Evolutionary conservation across 2,797 vertebrate genomes (phyloP).

Genomic region (Tangara arthus): DNA sequence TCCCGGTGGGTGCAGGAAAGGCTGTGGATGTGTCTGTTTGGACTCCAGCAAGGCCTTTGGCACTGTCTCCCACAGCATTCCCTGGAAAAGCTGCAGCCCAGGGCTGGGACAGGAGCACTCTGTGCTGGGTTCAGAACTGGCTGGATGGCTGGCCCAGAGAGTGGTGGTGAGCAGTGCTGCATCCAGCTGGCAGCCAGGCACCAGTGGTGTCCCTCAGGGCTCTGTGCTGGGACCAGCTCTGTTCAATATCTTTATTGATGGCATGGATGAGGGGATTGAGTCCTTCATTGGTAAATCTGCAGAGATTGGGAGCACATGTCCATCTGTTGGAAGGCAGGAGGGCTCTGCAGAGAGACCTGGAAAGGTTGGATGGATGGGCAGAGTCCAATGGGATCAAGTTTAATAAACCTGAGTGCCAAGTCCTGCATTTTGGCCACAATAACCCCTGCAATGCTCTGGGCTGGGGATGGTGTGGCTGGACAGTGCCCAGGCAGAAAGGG

Average conservation of each 20-base stretch:
- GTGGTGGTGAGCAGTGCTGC: neutral
- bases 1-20: neutral
- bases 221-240: neutral
- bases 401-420: fast-evolving
- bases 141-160: neutral
- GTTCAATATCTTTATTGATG: neutral
- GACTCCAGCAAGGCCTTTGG: neutral
- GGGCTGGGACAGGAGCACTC: neutral
- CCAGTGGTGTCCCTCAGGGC: neutral
- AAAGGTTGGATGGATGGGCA: neutral
- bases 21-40: neutral
- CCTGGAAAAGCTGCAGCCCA: neutral
- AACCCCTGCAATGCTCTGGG: fast-evolving
- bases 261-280: neutral
- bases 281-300: neutral
- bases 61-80: neutral
- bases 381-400: neutral
- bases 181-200: neutral
- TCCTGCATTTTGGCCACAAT: neutral
- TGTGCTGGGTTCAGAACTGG: neutral
- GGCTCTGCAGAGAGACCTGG: neutral
- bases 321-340: neutral
- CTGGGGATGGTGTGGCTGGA: neutral
- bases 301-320: neutral
- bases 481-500: neutral